phyloP scores from a whole-genome alignment of 2,888 invertebrate genomes.

The Thecophora atra region DNA sequence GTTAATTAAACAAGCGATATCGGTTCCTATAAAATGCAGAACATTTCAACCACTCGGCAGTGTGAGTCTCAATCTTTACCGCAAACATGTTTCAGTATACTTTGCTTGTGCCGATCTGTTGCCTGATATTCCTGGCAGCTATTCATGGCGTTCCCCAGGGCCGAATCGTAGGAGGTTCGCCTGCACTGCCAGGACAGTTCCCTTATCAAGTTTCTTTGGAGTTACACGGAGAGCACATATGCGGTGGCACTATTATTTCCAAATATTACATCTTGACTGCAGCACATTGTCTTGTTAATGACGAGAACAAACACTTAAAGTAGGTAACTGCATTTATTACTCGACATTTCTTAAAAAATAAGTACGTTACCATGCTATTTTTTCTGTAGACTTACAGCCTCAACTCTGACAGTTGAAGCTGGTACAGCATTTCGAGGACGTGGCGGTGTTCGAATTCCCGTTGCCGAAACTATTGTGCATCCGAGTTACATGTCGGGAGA shows the following conservation, averaged over 20 bases:
- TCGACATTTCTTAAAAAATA: too few relatives aligned
- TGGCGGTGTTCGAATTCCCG: slow-evolving; percentile 53
- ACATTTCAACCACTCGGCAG: too few relatives aligned
- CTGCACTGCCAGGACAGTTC: slow-evolving; percentile 58
- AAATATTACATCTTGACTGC: slow-evolving; percentile 59
- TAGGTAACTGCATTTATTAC: slow-evolving; percentile 7
- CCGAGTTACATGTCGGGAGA: slow-evolving; percentile 42
- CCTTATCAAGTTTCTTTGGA: slow-evolving; percentile 62
- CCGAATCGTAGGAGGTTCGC: slow-evolving; percentile 60
- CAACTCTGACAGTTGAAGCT: slow-evolving; percentile 53
- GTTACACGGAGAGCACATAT: slow-evolving; percentile 51
- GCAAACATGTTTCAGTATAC: background rate
- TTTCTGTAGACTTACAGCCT: slow-evolving; percentile 52
- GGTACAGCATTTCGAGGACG: slow-evolving; percentile 56
- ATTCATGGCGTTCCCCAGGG: slow-evolving; percentile 44
- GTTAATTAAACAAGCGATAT: too few relatives aligned
- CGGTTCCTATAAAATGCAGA: too few relatives aligned
- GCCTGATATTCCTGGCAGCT: background rate
- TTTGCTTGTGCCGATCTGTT: background rate
- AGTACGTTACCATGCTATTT: too few relatives aligned
- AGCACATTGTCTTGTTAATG: slow-evolving; percentile 55
- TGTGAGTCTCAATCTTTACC: too few relatives aligned
- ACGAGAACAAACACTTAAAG: slow-evolving; percentile 52
- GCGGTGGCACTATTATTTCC: slow-evolving; percentile 58
- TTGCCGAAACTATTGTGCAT: slow-evolving; percentile 51